Base-by-base conservation (phyloP, 2,888 invertebrate species). In the Dynastes tityus region DNA sequence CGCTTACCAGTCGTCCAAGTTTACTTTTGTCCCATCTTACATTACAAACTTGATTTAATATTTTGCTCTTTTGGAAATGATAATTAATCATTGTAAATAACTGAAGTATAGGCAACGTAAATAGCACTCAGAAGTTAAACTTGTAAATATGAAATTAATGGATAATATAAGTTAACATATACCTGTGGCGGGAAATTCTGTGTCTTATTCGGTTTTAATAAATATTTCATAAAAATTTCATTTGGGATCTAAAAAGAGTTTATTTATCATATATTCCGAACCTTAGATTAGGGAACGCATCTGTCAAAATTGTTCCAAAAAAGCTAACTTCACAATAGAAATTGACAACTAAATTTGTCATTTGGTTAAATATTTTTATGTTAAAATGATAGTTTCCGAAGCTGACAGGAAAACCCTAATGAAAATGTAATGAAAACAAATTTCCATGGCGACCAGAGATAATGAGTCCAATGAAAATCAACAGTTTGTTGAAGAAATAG, bases 401-500 rank as follows among this genome's bases (percentile, higher is more conserved):
- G 40, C 45, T 65, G 73, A 67, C 29, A 61, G 45, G 65, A 73
- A 51, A 65, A 45, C 74, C 45, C 67, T 64, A 37, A 68, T 61
- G 75, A 80, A 77, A 79, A 77, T 78, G 79, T 80, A 73, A 79
- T 64, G 51, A 65, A 64, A 78, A 71, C 37, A 65, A 75, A 55
- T 79, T 85, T 86, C 86, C 84, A 88, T 88, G 88, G 88, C 88
- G 85, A 83, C 86, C 82, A 82, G 84, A 82, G 85, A 87, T 80
- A 82, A 85, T 84, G 84, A 83, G 80, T 83, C 83, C 68, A 80
- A 82, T 82, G 85, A 86, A 82, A 86, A 85, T 84, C 90, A 89
- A 83, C 89, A 90, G 86, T 94, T 94, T 90, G 94, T 94, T 85
- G 93, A 94, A 89, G 94, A 95, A 90, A 95, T 95, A 88, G 92